Base-by-base conservation (phyloP, 2,113 vertebrate species). In the Conger conger region DNA sequence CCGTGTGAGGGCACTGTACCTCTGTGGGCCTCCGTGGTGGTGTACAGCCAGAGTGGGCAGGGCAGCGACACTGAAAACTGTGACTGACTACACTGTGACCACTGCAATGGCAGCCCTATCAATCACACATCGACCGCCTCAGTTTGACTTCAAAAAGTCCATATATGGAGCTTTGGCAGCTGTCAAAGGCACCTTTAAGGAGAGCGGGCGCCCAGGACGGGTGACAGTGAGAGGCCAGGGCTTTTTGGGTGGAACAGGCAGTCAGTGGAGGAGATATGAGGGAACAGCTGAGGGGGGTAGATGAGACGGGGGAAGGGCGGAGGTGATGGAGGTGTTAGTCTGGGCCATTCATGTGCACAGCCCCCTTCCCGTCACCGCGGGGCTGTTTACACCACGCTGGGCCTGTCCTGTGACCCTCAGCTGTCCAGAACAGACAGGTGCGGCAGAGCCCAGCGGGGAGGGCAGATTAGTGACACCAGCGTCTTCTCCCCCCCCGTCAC, bases 121-220 rank as follows among this genome's bases (percentile, higher is more conserved):
- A 84, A 57, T 37, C 16, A 18, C 35, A 76, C 33, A 42, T 54
- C 13, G 45, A 79, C 18, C 20, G 35, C 18, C 45, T 50, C 11
- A 15, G 27, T 79, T 79, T 78, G 11, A 78, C n/a, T 27, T 38
- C 53, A 37, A 84, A 73, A 89, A 90, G 91, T 92, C 92, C 91
- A 90, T 88, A 90, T 86, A 86, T 85, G 80, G 91, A 88, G 91
- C 87, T 89, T 90, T 93, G 90, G 90, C 84, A 90, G 87, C 91
- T 87, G 90, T 94, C 95, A 95, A 93, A 93, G 93, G 93, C 94
- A 94, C 92, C 92, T 93, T 90, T 91, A 91, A 93, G 92, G 91
- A 93, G 88, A 88, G 84, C 33, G 88, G 57, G 77, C 86, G 89
- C 92, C 91, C 93, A 94, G 92, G 87, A 91, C 85, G 30, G 84